Base-by-base conservation (phyloP, 2,888 invertebrate species). In the Hirtodrosophila confusa region DNA sequence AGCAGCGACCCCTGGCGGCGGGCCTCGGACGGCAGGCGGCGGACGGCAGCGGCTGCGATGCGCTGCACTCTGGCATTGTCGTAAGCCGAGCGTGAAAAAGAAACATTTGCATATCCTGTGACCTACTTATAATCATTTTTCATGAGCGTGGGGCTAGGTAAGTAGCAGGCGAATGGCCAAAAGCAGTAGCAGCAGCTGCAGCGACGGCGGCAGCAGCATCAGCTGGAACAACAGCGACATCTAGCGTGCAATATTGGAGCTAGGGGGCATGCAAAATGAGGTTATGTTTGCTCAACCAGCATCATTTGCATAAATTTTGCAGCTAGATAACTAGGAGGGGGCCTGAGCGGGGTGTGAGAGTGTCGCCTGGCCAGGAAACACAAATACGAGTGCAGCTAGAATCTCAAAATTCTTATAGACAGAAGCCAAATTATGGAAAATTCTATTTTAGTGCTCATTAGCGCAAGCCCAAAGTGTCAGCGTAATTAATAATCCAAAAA, bases 31-130 rank as follows among this genome's bases (percentile, higher is more conserved):
- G 35, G 27, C 43, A 36, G 23, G 37, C 31, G 39, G 27, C 24
- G 9, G 17, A 23, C 37, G 69, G 55, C 62, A 78, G 64, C 79
- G 70, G 78, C 69, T 62, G 64, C 53, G 45, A 36, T 45, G 48
- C 51, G 35, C 43, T 43, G 27, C 51, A 57, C 69, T 48, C 23
- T 45, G 54, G 53, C 86, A 72, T 67, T 86, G 86, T 86, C 78
- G 65, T 74, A 60, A 77, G 86, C 70, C 74, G 67, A 86, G 82
- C 86, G 86, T 79, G 84, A 71, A 84, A 75, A 71, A 85, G 78
- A 75, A 87, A 78, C 86, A 88, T 87, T 86, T 88, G 88, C 88
- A 88, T 86, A 88, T 88, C 88, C 86, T 86, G 88, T 88, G 86
- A 86, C 86, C 86, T 83, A 86, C 88, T 88, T 86, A 80, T 75